These are phyloP conservation scores for Kryptolebias ocellatus DNA, from an alignment of 2,797 vertebrate species.

Conservation along the genomic window DNA sequence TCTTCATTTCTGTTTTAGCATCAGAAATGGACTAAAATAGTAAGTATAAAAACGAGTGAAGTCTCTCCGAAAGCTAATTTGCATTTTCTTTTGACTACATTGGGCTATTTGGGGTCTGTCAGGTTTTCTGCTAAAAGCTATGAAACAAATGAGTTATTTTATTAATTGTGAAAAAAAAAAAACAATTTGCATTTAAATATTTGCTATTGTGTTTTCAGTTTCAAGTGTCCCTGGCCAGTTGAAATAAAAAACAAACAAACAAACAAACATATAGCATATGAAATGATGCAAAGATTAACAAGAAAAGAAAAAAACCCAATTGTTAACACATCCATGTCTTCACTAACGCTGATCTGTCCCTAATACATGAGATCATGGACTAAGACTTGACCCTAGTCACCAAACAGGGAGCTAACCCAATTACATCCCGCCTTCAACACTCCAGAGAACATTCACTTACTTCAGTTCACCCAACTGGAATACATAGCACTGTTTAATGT, in stretches of 20 bases:
- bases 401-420: constrained; percentile 54
- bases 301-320: constrained; percentile 40
- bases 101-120: neutral
- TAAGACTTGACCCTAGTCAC: constrained; percentile 55
- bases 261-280: constrained; percentile 7
- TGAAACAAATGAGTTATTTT: constrained; percentile 1
- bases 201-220: neutral
- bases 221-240: neutral
- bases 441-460: constrained; percentile 12
- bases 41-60: constrained; percentile 43
- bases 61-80: constrained; percentile 56
- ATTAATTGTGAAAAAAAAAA: neutral
- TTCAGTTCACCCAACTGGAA: constrained; percentile 6
- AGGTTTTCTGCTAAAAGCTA: constrained; percentile 7
- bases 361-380: constrained; percentile 67
- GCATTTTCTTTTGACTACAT: constrained; percentile 11
- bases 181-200: constrained; percentile 12
- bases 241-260: neutral
- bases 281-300: constrained; percentile 33
- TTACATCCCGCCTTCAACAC: constrained; percentile 41
- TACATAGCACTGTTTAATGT: neutral
- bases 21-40: constrained; percentile 64
- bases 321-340: constrained; percentile 22
- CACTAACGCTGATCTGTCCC: constrained; percentile 60
- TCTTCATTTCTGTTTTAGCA: constrained; percentile 45